Conservation (phyloP, 2,888 invertebrate species). For the Tipula unca region DNA sequence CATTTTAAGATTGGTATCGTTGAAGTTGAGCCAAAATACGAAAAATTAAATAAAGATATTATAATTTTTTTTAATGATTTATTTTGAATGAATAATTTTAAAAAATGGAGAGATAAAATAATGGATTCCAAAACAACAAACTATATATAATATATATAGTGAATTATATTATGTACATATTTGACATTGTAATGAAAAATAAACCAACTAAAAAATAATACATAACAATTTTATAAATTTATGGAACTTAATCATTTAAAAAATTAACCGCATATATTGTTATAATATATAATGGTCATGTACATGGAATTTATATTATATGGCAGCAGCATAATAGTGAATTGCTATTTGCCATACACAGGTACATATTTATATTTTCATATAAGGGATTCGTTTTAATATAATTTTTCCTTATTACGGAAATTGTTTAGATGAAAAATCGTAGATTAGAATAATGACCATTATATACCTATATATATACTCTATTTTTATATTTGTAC, state of each 20-base stretch:
- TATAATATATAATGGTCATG: not conserved
- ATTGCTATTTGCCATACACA: not conserved
- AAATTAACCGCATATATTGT: not conserved
- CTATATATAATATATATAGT: not conserved
- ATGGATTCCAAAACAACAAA: not conserved
- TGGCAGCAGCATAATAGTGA: not conserved
- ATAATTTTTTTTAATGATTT: not conserved
- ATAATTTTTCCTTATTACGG: not conserved
- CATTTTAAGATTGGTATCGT: not conserved
- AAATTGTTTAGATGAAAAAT: not conserved
- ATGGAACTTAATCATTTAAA: not conserved
- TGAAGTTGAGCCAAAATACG: not conserved
- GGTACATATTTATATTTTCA: no score
- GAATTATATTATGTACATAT: not conserved
- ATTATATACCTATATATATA: not conserved
- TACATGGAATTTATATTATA: not conserved
- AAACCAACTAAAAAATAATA: not conserved
- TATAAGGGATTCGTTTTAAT: not conserved
- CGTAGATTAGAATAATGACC: conserved; percentile 1
- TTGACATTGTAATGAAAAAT: not conserved
- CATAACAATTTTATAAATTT: not conserved
- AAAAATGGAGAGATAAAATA: not conserved
- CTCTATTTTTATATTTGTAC: not conserved
- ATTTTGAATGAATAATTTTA: conserved; percentile 4
- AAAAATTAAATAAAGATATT: not conserved